A percentile compares a stretch with the other conserved stretches of the same genome.
Conservation (phyloP, 1,140 invertebrate species). For the Anadara kagoshimensis region DNA sequence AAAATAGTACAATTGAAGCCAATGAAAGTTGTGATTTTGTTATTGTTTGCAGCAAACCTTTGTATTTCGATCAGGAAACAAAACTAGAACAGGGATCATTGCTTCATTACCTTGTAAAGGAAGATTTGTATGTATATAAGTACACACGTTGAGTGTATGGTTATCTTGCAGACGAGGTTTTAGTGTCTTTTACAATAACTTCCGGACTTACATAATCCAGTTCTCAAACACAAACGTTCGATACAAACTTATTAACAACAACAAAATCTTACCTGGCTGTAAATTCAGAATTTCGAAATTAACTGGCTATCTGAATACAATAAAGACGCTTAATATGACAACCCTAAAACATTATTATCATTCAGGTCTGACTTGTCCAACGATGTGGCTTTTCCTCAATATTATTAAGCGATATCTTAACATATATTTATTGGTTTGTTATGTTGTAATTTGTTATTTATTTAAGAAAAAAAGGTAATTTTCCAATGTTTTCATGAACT, state of each 20-base stretch:
- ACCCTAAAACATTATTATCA: background rate
- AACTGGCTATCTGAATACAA: conserved; percentile 51
- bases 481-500: too few species aligned
- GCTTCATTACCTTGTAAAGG: conserved; percentile 11
- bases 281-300: conserved; percentile 15
- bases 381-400: too few species aligned
- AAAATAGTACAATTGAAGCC: conserved; percentile 75
- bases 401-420: too few species aligned
- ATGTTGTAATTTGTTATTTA: too few species aligned
- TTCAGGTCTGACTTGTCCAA: conserved; percentile 74
- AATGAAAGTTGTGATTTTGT: conserved; percentile 79
- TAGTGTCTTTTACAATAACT: background rate
- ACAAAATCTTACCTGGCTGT: conserved; percentile 12
- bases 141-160: conserved; percentile 1
- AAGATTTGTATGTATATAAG: conserved; percentile 18
- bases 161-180: background rate
- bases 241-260: background rate
- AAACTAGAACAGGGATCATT: background rate
- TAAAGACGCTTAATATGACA: background rate
- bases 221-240: background rate
- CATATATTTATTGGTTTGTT: too few species aligned
- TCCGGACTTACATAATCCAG: background rate
- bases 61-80: conserved; percentile 82
- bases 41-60: conserved; percentile 88
- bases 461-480: too few species aligned